Evolutionary conservation across 2,888 invertebrate species (phyloP), one percentile per base, ranked within the genome.

Genomic region (Sesamia inferens): DNA sequence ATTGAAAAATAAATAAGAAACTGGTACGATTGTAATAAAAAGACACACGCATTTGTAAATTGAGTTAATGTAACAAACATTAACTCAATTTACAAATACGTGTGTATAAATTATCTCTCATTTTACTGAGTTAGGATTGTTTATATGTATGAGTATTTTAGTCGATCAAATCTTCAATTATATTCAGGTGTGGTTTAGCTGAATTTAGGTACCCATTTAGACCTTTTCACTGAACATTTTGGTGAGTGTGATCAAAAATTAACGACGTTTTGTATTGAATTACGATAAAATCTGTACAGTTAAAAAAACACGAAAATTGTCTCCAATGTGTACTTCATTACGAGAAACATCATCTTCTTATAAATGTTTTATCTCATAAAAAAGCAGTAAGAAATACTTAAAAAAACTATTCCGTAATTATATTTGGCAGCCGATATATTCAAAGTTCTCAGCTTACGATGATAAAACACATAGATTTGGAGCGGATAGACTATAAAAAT

Each of bases 391-490:
- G 4, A 4, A 39, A 7, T n/a, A 69, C 13, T 59, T 63, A 62
- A 66, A 66, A 75, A 78, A 82, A 76, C 74, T 80, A 84, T 82
- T 75, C 68, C 31, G 7, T 74, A 83, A 79, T 76, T 79, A 78
- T 71, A 76, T 81, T 79, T 78, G 70, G 76, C 54, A 71, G 68
- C 66, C 78, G 1, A 79, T 83, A 85, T 76, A 83, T 78, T 83
- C 61, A 78, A 77, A 85, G 68, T 83, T 72, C 73, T 70, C 70
- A 24, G 65, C 76, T 79, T 74, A 76, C 76, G 75, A 85, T 81
- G 79, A 82, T 85, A 85, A 85, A 85, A 85, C 65, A 85, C 83
- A 78, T 74, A 83, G 75, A 81, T 81, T 84, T 82, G 70, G 63
- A 75, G 74, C 66, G 67, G 75, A 57, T 68, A 65, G 83, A 78